Conservation (phyloP, 2,888 invertebrate genomes). For the Coremacera marginata region DNA sequence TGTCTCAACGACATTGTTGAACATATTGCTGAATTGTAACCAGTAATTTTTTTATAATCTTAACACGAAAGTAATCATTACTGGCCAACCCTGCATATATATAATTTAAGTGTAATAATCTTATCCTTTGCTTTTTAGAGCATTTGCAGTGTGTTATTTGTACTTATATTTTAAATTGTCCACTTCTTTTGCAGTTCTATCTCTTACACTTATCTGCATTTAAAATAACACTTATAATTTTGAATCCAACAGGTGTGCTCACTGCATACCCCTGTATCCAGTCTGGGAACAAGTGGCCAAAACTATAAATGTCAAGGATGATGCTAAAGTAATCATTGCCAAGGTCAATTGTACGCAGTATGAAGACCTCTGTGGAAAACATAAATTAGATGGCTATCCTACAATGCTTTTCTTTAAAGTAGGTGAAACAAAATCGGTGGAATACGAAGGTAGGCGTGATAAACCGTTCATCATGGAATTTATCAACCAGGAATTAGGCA, state of each 20-base stretch:
- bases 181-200: background rate
- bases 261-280: slow-evolving; percentile 86
- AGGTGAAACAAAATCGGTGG: slow-evolving; percentile 76
- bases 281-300: slow-evolving; percentile 87
- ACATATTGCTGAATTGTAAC: no score
- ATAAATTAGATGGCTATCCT: slow-evolving; percentile 85
- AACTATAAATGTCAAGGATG: slow-evolving; percentile 75
- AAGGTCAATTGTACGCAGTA: slow-evolving; percentile 89
- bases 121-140: no score
- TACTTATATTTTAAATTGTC: no score
- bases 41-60: no score
- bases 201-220: background rate
- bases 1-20: no score
- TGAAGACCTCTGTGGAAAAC: slow-evolving; percentile 79
- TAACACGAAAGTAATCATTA: no score
- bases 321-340: slow-evolving; percentile 77
- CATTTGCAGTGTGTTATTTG: no score
- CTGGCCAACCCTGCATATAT: no score
- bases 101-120: no score
- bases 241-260: slow-evolving; percentile 78
- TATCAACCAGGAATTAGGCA: slow-evolving; percentile 79
- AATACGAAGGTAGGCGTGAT: slow-evolving; percentile 84
- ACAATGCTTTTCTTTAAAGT: slow-evolving; percentile 84
- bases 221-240: background rate
- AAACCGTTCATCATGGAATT: slow-evolving; percentile 81